Conservation (phyloP, 2,888 invertebrate species). For the Aradus depressus region DNA sequence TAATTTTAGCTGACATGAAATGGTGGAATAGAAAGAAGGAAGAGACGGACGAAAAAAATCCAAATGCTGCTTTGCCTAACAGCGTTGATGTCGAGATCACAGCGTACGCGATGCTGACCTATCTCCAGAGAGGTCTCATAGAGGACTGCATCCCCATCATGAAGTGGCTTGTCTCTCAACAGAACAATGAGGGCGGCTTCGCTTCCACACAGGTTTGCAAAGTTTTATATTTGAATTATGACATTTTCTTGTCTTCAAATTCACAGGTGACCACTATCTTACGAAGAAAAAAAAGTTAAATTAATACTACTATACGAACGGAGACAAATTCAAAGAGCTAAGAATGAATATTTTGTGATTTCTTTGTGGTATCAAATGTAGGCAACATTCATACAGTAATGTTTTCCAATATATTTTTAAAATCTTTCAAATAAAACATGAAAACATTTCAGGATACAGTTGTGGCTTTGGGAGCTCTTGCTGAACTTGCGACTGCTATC, state of each 20-base stretch:
- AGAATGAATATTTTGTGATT: too few species aligned
- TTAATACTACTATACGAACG: too few species aligned
- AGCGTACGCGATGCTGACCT: conserved; percentile 71
- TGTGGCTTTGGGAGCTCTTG: conserved; percentile 58
- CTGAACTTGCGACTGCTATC: conserved; percentile 51
- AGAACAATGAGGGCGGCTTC: conserved; percentile 59
- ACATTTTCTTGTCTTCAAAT: too few species aligned
- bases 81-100: conserved; percentile 77
- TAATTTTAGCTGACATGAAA: conserved; percentile 37
- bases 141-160: conserved; percentile 51
- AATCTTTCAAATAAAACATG: neutral
- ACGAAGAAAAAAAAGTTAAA: too few species aligned
- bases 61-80: conserved; percentile 51
- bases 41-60: conserved; percentile 47
- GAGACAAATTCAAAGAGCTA: too few species aligned
- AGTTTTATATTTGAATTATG: conserved; percentile 36
- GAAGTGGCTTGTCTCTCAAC: conserved; percentile 59
- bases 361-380: too few species aligned
- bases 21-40: conserved; percentile 67
- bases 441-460: conserved; percentile 52
- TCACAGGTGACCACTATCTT: too few species aligned
- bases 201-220: conserved; percentile 50
- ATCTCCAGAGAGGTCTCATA: conserved; percentile 41
- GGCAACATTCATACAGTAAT: too few species aligned
- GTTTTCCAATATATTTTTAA: too few species aligned